These are phyloP conservation scores for Taurulus bubalis DNA, from an alignment of 2,113 vertebrate genomes.

Conservation along the genomic window DNA sequence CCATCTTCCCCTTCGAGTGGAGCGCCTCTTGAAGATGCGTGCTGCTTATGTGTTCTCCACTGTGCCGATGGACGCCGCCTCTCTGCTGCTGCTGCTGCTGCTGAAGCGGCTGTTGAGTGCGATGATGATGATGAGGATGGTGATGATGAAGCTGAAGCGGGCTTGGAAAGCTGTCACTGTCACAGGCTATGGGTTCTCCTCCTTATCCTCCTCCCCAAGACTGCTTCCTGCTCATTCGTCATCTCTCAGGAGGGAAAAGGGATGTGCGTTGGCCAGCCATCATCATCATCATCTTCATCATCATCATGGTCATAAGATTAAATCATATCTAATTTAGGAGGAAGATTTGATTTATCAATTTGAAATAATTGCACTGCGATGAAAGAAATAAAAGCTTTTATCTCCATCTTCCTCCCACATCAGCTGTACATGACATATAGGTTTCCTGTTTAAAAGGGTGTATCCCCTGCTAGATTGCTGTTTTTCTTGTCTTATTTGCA, in stretches of 20 bases:
- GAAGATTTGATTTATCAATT: not conserved
- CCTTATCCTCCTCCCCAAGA: conserved; percentile 13
- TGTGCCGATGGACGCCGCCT: conserved; percentile 44
- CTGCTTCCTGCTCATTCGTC: conserved; percentile 41
- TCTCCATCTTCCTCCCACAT: not conserved
- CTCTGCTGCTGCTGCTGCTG: conserved; percentile 42
- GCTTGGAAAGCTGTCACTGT: conserved; percentile 45
- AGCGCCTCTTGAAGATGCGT: conserved; percentile 57
- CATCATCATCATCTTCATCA: conserved; percentile 40
- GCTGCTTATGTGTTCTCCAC: conserved; percentile 43
- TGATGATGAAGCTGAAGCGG: conserved; percentile 21
- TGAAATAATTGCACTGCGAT: not conserved
- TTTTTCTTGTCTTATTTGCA: not conserved
- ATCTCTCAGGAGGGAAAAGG: conserved; percentile 37
- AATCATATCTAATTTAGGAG: not conserved
- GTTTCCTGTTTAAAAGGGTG: not conserved
- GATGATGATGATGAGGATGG: conserved; percentile 39
- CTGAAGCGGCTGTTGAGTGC: conserved; percentile 43
- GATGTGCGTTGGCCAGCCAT: conserved; percentile 35
- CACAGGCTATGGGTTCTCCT: conserved; percentile 59
- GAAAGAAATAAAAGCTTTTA: not conserved
- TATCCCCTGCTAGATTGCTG: not conserved
- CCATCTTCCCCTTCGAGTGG: conserved; percentile 73
- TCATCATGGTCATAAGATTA: conserved; percentile 23
- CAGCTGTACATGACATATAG: not conserved